Conservation (phyloP, 2,888 invertebrate genomes). For the Trissonchulus latispiculum region DNA sequence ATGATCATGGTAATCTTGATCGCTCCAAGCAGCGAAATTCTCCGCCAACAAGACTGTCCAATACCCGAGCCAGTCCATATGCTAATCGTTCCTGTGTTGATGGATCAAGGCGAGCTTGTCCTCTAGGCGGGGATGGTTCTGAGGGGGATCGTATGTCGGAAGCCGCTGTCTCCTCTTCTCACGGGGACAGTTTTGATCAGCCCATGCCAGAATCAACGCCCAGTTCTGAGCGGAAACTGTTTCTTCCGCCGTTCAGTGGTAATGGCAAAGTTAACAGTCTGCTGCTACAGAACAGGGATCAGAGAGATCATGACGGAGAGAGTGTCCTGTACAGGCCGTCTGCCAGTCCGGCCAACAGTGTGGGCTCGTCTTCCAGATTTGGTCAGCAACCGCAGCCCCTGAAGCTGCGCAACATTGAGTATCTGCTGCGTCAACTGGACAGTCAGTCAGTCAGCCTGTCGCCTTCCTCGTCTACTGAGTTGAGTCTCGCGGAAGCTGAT, state of each 20-base stretch:
- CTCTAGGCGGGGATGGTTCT: neutral
- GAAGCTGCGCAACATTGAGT: conserved; percentile 34
- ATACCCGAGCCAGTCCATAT: no score
- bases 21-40: neutral
- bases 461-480: conserved; percentile 14
- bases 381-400: conserved; percentile 31
- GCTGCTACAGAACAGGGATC: neutral
- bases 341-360: conserved; percentile 24
- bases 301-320: neutral
- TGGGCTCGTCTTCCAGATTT: conserved; percentile 22
- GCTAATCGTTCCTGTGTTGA: neutral
- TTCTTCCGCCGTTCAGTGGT: neutral
- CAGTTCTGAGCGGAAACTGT: neutral
- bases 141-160: neutral
- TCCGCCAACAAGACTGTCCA: neutral
- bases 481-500: conserved; percentile 19
- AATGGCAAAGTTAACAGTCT: neutral
- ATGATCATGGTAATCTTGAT: neutral
- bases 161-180: neutral
- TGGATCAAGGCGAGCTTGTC: neutral
- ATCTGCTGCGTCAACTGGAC: conserved; percentile 31
- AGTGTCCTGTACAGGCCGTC: neutral
- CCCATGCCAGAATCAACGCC: no score
- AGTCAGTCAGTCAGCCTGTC: neutral
- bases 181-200: no score